phyloP scores from a whole-genome alignment of 2,797 vertebrate genomes.

The Austrolebias charrua region DNA sequence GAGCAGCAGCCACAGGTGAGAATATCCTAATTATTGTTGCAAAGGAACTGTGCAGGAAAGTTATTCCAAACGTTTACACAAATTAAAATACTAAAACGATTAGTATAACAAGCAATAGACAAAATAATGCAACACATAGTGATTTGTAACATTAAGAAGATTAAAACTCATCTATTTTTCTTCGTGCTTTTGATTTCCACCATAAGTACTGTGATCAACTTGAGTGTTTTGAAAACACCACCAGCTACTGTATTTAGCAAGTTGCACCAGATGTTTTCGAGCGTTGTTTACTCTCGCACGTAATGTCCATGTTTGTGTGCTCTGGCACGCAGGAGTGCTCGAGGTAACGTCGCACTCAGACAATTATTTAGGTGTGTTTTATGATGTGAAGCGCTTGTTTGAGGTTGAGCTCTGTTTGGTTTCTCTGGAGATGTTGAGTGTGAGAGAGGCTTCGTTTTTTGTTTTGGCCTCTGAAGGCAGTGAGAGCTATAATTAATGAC shows the following conservation, averaged over 20 bases:
- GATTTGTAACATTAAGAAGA: background rate
- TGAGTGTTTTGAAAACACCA: background rate
- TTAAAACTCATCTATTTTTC: background rate
- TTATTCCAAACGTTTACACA: background rate
- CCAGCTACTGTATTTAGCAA: background rate
- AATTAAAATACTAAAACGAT: no score
- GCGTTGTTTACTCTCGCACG: conserved; percentile 5
- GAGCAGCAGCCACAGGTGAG: conserved; percentile 90
- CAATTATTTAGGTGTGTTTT: conserved; percentile 8
- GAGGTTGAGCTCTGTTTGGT: background rate
- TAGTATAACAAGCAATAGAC: no score
- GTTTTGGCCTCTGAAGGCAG: conserved; percentile 33
- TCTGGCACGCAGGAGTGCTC: conserved; percentile 1
- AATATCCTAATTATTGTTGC: background rate
- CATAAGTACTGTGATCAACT: background rate
- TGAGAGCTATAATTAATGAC: conserved; percentile 17
- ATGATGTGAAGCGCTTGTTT: conserved; percentile 20
- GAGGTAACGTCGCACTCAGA: background rate
- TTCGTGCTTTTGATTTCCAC: background rate
- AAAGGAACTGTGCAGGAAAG: background rate
- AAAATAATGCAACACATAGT: background rate
- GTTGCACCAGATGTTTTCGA: background rate
- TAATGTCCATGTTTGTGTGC: background rate
- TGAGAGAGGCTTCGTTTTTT: conserved; percentile 18
- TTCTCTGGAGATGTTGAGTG: conserved; percentile 5